Percentiles rank a stretch among this genome's conserved stretches.
phyloP scores from a whole-genome alignment of 2,797 vertebrate genomes.

The Amazonetta brasiliensis region DNA sequence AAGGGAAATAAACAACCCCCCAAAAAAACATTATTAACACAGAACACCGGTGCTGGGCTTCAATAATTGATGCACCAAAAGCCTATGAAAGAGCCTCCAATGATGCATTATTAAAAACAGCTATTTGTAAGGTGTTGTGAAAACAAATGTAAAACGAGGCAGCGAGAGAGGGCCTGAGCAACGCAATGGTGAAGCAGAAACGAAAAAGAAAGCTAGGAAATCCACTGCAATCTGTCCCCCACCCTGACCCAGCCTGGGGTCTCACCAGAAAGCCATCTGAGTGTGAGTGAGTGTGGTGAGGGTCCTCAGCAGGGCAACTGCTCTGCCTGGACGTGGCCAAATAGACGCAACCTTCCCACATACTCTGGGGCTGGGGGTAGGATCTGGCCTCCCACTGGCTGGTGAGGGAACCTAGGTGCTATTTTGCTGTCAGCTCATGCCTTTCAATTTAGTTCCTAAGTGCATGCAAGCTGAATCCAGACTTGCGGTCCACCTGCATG shows the following conservation, averaged over 20 bases:
- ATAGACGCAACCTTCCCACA: neutral
- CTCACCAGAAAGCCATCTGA: neutral
- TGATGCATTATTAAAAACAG: slow-evolving; percentile 66
- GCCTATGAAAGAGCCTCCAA: slow-evolving; percentile 14
- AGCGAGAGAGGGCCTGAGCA: neutral
- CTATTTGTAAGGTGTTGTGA: slow-evolving; percentile 62
- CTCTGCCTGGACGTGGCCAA: neutral
- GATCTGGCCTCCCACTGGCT: neutral
- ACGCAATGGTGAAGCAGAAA: neutral
- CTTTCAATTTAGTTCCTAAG: neutral
- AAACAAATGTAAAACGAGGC: slow-evolving; percentile 34
- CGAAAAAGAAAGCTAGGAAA: neutral
- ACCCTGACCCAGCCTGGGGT: neutral
- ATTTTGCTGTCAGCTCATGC: neutral
- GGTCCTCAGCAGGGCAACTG: neutral
- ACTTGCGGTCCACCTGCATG: neutral
- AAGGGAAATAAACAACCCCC: slow-evolving; percentile 13
- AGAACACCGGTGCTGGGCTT: slow-evolving; percentile 8
- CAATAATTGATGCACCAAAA: slow-evolving; percentile 70
- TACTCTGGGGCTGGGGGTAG: fast-evolving
- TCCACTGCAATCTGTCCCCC: neutral
- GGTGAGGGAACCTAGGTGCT: neutral
- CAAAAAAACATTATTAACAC: neutral
- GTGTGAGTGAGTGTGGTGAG: no score
- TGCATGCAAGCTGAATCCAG: neutral